Evolutionary conservation across 2,888 invertebrate genomes (phyloP).

Genomic region (Diogma glabrata): DNA sequence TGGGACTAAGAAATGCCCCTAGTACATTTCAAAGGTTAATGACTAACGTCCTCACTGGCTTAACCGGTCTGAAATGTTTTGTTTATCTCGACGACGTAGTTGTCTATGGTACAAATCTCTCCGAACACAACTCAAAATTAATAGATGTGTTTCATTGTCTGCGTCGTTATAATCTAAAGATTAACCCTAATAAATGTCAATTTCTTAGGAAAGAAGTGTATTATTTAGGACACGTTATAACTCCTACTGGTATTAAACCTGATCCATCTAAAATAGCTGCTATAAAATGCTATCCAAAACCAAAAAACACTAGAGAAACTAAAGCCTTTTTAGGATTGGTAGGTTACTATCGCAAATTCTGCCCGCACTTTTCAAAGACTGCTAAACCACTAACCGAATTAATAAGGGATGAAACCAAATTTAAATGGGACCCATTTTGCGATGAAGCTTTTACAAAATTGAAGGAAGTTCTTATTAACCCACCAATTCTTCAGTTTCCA

Average conservation of each 20-base stretch:
- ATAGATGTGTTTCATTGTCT: slow-evolving; percentile 18
- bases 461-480: neutral
- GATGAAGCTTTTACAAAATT: slow-evolving; percentile 2
- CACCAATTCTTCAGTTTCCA: neutral
- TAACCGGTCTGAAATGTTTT: slow-evolving; percentile 3
- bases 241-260: slow-evolving; percentile 18
- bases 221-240: slow-evolving; percentile 20
- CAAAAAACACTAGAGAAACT: slow-evolving; percentile 17
- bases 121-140: slow-evolving; percentile 19
- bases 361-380: slow-evolving; percentile 20
- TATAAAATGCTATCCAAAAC: slow-evolving; percentile 18
- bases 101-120: slow-evolving; percentile 18
- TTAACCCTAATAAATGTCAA: slow-evolving; percentile 22
- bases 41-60: neutral
- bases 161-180: slow-evolving; percentile 16
- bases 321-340: too few relatives aligned
- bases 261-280: slow-evolving; percentile 18
- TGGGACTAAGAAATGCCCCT: neutral
- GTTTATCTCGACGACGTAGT: slow-evolving; percentile 1
- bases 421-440: slow-evolving; percentile 16
- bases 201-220: slow-evolving; percentile 19
- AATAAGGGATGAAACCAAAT: slow-evolving; percentile 17
- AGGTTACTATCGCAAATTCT: slow-evolving; percentile 25
- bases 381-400: slow-evolving; percentile 21
- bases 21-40: neutral